Percentiles rank a stretch among this genome's conserved stretches.
These are phyloP conservation scores for Bryconaethiops microstoma DNA, from an alignment of 2,797 vertebrate genomes.

Conservation along the genomic window DNA sequence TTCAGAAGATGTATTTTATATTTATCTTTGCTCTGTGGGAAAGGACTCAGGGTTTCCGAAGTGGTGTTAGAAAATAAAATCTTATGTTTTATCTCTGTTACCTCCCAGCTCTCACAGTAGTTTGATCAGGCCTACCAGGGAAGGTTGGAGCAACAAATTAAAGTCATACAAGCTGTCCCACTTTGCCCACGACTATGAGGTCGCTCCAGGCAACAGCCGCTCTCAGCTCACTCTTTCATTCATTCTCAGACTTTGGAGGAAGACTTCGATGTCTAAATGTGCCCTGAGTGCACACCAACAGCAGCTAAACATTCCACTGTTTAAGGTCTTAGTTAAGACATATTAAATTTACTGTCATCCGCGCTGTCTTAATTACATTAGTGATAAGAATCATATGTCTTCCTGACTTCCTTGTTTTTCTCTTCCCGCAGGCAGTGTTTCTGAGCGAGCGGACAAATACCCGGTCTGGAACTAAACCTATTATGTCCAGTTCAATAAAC, in stretches of 20 bases:
- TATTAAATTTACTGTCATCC: conserved; percentile 60
- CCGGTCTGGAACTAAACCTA: conserved; percentile 64
- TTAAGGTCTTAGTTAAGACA: conserved; percentile 53
- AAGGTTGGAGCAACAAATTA: not conserved
- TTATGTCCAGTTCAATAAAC: conserved; percentile 70
- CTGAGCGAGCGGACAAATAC: conserved; percentile 53
- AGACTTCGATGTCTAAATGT: not conserved
- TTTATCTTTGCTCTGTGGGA: too few relatives aligned
- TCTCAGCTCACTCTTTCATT: not conserved
- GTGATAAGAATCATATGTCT: conserved; percentile 54
- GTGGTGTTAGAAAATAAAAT: not conserved
- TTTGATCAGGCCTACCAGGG: too few relatives aligned
- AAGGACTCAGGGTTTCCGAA: not conserved
- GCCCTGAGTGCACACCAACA: not conserved
- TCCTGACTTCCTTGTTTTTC: conserved; percentile 30
- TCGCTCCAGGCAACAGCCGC: not conserved
- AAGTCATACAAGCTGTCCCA: conserved; percentile 2
- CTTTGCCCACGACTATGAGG: not conserved
- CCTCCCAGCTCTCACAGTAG: not conserved
- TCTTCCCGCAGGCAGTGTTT: conserved; percentile 41
- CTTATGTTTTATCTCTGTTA: too few relatives aligned
- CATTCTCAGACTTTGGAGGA: not conserved
- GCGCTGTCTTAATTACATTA: conserved; percentile 56
- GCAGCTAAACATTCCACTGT: conserved; percentile 8
- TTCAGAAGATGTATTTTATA: too few relatives aligned